These are phyloP conservation scores for Caranx melampygus DNA, from an alignment of 2,113 vertebrate species.

Conservation along the genomic window DNA sequence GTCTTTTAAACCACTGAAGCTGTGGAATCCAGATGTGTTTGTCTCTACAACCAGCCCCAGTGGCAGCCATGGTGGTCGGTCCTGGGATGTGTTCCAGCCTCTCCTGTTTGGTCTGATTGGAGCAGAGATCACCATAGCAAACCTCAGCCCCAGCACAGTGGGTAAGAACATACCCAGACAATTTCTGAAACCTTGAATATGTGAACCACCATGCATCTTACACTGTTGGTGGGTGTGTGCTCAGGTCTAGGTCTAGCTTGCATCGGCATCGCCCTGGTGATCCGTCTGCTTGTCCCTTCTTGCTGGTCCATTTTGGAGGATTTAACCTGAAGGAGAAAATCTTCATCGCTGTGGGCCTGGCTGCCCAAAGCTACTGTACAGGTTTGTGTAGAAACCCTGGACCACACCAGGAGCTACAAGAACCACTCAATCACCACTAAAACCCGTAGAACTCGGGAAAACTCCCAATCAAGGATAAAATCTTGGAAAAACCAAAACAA, in stretches of 20 bases:
- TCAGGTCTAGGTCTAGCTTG: slow-evolving; percentile 77
- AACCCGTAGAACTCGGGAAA: too few species aligned
- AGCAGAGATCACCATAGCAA: slow-evolving; percentile 89
- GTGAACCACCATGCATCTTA: not conserved
- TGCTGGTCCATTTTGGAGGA: slow-evolving; percentile 88
- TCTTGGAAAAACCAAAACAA: too few species aligned
- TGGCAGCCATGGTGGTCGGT: slow-evolving; percentile 86
- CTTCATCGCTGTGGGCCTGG: slow-evolving; percentile 95
- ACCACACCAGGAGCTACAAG: not conserved
- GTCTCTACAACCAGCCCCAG: slow-evolving; percentile 73
- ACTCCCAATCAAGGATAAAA: too few species aligned
- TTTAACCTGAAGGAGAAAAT: slow-evolving; percentile 94
- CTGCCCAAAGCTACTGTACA: slow-evolving; percentile 97
- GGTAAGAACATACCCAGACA: slow-evolving; percentile 82
- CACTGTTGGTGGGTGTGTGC: not conserved
- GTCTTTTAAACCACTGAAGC: too few species aligned
- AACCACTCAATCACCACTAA: not conserved
- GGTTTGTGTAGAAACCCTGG: slow-evolving; percentile 72
- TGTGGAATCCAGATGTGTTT: not conserved
- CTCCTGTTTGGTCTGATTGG: slow-evolving; percentile 97
- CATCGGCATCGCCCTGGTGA: slow-evolving; percentile 59
- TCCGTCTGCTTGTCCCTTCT: slow-evolving; percentile 67
- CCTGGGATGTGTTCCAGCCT: slow-evolving; percentile 94
- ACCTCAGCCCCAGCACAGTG: slow-evolving; percentile 88
- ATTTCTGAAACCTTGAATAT: not conserved